phyloP scores from a whole-genome alignment of 2,888 invertebrate species.

The Oxyteleia sp. region DNA sequence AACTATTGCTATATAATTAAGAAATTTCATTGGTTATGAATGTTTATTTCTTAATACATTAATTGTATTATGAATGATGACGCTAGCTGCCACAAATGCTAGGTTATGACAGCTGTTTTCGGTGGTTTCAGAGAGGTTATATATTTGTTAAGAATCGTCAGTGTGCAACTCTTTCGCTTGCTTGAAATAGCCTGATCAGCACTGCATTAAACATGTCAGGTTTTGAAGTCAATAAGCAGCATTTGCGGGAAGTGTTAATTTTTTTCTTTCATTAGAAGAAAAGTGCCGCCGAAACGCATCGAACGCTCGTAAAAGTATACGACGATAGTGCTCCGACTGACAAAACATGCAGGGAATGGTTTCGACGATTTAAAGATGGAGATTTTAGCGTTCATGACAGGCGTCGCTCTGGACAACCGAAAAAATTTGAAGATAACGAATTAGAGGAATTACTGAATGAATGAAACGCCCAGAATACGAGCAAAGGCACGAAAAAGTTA shows the following conservation, averaged over 20 bases:
- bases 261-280: too few relatives aligned
- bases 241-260: conserved; percentile 45
- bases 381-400: conserved; percentile 42
- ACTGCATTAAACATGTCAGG: conserved; percentile 18
- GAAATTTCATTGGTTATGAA: too few relatives aligned
- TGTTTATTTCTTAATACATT: too few relatives aligned
- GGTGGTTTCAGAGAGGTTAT: too few relatives aligned
- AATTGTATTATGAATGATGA: too few relatives aligned
- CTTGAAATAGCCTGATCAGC: conserved; percentile 30
- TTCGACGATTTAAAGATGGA: conserved; percentile 64
- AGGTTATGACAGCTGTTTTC: too few relatives aligned
- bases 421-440: too few relatives aligned
- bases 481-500: too few relatives aligned
- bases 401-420: too few relatives aligned
- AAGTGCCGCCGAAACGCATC: conserved; percentile 20
- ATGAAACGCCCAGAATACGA: conserved; percentile 14
- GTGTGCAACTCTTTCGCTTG: conserved; percentile 28
- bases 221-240: conserved; percentile 24
- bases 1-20: too few relatives aligned
- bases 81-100: conserved; percentile 6
- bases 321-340: conserved; percentile 58
- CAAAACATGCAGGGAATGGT: too few relatives aligned
- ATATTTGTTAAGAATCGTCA: conserved; percentile 4
- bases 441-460: conserved; percentile 37
- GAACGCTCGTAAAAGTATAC: conserved; percentile 23